Evolutionary conservation across 2,888 invertebrate species (phyloP).

Genomic region (Thalpophila matura): DNA sequence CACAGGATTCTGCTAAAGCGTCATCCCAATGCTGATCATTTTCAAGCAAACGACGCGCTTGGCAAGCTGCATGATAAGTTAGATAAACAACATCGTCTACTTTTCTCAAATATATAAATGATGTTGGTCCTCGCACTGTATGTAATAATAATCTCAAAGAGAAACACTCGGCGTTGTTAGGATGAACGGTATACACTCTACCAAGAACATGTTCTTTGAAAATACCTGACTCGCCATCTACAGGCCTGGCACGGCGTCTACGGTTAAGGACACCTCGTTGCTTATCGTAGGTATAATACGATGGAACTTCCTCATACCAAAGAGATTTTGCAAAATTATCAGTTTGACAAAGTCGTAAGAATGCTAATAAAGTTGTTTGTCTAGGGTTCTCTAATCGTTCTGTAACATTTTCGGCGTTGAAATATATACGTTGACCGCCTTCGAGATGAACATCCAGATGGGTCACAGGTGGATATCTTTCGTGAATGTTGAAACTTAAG

Average conservation of each 20-base stretch:
- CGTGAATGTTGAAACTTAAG: conserved; percentile 12
- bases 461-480: not conserved
- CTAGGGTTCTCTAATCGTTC: conserved; percentile 10
- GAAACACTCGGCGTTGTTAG: conserved; percentile 54
- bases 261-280: conserved; percentile 22
- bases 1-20: conserved; percentile 46
- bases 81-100: conserved; percentile 60
- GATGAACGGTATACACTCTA: conserved; percentile 49
- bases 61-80: conserved; percentile 66
- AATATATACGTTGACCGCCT: conserved; percentile 17
- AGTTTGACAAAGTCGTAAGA: conserved; percentile 17
- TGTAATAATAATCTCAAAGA: conserved; percentile 42
- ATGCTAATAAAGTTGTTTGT: conserved; percentile 14
- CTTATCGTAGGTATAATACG: conserved; percentile 19
- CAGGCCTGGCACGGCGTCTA: conserved; percentile 39
- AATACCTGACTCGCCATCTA: conserved; percentile 40
- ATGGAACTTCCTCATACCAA: conserved; percentile 11
- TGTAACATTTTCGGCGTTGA: not conserved
- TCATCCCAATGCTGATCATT: conserved; percentile 70
- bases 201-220: conserved; percentile 50
- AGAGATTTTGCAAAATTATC: conserved; percentile 17
- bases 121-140: conserved; percentile 58
- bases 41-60: conserved; percentile 60
- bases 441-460: conserved; percentile 9
- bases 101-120: conserved; percentile 64